A percentile compares a stretch with the other conserved stretches of the same genome.
Conservation (phyloP, 2,113 vertebrate species). For the Mirounga angustirostris region DNA sequence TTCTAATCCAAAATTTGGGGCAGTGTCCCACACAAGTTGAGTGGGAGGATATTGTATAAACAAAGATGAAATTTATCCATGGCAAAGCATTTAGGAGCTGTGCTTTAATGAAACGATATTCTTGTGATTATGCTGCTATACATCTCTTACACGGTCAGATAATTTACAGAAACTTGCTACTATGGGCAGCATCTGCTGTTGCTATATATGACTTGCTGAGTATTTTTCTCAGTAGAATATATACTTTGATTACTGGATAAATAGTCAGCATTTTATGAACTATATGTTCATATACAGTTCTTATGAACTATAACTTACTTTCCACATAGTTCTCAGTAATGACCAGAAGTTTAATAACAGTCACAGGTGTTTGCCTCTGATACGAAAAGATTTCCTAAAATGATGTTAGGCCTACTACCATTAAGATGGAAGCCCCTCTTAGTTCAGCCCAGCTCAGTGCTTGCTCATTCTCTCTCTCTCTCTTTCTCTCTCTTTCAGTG, state of each 20-base stretch:
- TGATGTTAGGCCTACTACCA: not conserved
- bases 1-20: not conserved
- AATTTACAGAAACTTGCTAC: constrained; percentile 53
- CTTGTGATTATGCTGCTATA: constrained; percentile 30
- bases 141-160: constrained; percentile 3
- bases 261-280: constrained; percentile 44
- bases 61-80: constrained; percentile 15
- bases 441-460: not conserved
- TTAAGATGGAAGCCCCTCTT: not conserved
- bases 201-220: constrained; percentile 57
- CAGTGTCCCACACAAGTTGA: not conserved
- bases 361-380: constrained; percentile 6
- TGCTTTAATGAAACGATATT: constrained; percentile 24
- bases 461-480: not conserved
- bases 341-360: constrained; percentile 46
- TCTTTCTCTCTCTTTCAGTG: not conserved
- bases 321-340: constrained; percentile 39
- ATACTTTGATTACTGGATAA: constrained; percentile 40
- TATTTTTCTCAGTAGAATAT: constrained; percentile 52
- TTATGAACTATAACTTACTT: constrained; percentile 36
- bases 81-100: not conserved
- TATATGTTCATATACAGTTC: not conserved
- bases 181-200: constrained; percentile 30
- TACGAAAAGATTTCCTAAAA: not conserved
- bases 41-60: not conserved